Base-by-base conservation (phyloP, 92 coral and sea anemone species). In the Epizoanthus stellaris region DNA sequence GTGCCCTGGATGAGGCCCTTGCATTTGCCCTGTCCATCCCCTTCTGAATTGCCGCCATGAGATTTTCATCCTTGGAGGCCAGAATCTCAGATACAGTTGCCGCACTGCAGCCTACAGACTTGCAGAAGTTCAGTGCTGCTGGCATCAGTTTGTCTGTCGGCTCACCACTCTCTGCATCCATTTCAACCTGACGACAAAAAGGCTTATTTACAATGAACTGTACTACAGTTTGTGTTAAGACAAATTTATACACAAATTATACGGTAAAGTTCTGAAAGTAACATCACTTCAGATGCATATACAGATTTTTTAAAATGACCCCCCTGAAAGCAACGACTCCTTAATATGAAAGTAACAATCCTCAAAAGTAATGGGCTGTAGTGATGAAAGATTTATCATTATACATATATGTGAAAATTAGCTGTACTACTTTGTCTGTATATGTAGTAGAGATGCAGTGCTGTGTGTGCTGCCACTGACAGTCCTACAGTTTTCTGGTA, bases 1-100 rank as follows among this genome's bases (percentile, higher is more conserved):
- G 98, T 75, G 98, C 98, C 66, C 98, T 82, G 1, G 98, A 94
- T n/a, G 87, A 85, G 13, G 95, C 87, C 65, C 73, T 62, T 19
- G 71, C 89, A 57, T 94, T 92, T 16, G 98, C 98, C 34, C 93
- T 80, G 73, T 92, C 91, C 38, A 91, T 57, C 14, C 98, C 95
- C 42, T 89, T 93, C 80, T 96, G 98, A 70, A 96, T 96, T 13
- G 96, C 96, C 54, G 89, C 92, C 96, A 87, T 94, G 16, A 94
- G 73, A n/a, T 90, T 92, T 85, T 94, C 98, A 72, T 91, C 93
- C 23, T 91, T 94, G 56, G 83, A 90, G 30, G 87, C 67, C 49
- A 93, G 87, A 43, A 95, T 75, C 80, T 93, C 98, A 0, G 94
- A 85, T 43, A 94, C 88, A 34, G 94, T 95, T 20, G 82, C 93